Evolutionary conservation across 92 coral and sea anemone species (phyloP).

Genomic region (Bergia sp.): DNA sequence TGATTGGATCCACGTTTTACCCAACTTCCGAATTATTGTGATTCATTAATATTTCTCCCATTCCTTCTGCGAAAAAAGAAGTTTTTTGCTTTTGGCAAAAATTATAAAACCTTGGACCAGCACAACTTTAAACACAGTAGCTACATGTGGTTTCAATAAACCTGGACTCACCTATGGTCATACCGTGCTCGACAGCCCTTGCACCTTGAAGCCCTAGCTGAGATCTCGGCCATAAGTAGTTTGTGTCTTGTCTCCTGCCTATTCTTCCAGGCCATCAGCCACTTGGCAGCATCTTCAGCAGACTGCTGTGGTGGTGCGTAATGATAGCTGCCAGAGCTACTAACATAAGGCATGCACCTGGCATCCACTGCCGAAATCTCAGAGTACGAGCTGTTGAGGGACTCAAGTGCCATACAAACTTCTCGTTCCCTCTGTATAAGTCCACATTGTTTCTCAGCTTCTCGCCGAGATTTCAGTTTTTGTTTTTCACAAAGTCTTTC

Average conservation of each 20-base stretch:
- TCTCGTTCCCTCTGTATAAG: constrained; percentile 84
- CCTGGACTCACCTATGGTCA: constrained; percentile 81
- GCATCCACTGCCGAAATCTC: constrained; percentile 92
- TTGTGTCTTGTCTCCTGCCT: constrained; percentile 92
- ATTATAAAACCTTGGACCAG: too few relatives aligned
- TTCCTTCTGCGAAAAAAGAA: too few relatives aligned
- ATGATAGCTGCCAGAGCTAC: constrained; percentile 90
- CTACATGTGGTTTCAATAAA: too few relatives aligned
- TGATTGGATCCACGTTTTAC: too few relatives aligned
- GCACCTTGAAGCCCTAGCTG: constrained; percentile 89
- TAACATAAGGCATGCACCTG: constrained; percentile 97
- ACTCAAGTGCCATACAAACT: constrained; percentile 80
- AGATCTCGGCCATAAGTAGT: constrained; percentile 83
- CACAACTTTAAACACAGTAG: too few relatives aligned
- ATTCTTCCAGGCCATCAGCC: constrained; percentile 98
- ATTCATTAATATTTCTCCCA: too few relatives aligned
- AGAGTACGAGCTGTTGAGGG: constrained; percentile 80
- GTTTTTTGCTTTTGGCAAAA: too few relatives aligned
- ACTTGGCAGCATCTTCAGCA: constrained; percentile 95
- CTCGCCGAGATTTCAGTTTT: constrained; percentile 80
- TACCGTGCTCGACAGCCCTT: constrained; percentile 97
- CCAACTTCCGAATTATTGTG: too few relatives aligned
- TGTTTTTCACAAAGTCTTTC: constrained; percentile 79
- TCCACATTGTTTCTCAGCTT: constrained; percentile 95
- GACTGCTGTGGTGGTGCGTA: constrained; percentile 88